Conservation (phyloP, 2,113 vertebrate species). For the Chaetops frenatus region DNA sequence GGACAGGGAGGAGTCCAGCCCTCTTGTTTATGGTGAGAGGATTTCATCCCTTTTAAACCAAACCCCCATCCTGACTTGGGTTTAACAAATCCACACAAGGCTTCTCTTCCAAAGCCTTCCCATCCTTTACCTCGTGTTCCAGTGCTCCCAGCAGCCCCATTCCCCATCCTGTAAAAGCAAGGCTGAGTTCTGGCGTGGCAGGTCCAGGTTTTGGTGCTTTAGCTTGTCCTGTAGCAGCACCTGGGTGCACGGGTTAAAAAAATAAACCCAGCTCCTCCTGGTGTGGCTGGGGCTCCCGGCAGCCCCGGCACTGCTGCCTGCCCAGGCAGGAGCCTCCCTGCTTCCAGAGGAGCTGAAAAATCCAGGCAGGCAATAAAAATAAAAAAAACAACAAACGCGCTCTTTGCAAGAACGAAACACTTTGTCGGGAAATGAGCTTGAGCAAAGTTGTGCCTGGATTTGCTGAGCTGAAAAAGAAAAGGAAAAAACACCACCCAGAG, state of each 20-base stretch:
- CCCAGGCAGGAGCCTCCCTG: not conserved
- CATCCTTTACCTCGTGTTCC: rapidly evolving
- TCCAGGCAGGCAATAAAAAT: not conserved
- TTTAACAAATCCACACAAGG: not conserved
- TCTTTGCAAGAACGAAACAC: not conserved
- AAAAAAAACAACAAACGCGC: not conserved
- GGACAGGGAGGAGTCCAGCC: not conserved
- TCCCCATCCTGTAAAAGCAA: not conserved
- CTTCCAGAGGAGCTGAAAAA: not conserved
- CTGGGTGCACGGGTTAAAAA: not conserved
- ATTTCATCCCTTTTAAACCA: not conserved
- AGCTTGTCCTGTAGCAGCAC: not conserved
- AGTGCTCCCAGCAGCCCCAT: not conserved
- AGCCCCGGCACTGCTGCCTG: not conserved
- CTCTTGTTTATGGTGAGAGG: rapidly evolving
- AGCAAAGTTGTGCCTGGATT: not conserved
- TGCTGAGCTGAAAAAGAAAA: not conserved
- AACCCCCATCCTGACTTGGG: rapidly evolving
- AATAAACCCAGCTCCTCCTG: not conserved
- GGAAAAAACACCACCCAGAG: no score
- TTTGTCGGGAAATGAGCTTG: not conserved
- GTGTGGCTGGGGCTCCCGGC: not conserved
- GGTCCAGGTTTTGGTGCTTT: not conserved
- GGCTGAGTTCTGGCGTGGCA: rapidly evolving
- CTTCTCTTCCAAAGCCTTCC: not conserved